phyloP scores from a whole-genome alignment of 2,888 invertebrate species.

The Abrostola tripartita region DNA sequence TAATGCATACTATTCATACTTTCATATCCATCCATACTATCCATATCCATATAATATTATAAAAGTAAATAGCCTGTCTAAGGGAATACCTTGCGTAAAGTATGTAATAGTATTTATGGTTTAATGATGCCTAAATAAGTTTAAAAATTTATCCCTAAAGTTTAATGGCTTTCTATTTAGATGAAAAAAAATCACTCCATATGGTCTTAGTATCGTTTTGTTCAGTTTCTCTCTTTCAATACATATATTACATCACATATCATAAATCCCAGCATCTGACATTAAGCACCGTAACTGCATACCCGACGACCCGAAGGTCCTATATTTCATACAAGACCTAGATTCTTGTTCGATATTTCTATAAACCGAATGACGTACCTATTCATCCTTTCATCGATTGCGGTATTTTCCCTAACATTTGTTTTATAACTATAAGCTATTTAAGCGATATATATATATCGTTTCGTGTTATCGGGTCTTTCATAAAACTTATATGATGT shows the following conservation, averaged over 20 bases:
- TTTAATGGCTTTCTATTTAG: neutral
- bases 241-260: conserved; percentile 5
- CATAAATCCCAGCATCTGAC: conserved; percentile 12
- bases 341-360: conserved; percentile 2
- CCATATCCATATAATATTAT: no score
- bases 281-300: conserved; percentile 10
- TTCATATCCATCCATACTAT: no score
- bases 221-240: neutral
- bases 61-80: no score
- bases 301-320: conserved; percentile 14
- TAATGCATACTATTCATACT: no score
- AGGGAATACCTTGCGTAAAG: no score
- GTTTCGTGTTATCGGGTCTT: conserved; percentile 11
- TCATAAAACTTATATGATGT: conserved; percentile 25
- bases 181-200: no score
- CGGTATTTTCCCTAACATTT: conserved; percentile 8
- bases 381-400: no score
- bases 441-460: conserved; percentile 13
- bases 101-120: no score
- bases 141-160: no score
- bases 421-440: conserved; percentile 9
- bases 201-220: neutral
- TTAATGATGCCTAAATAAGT: no score
- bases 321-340: conserved; percentile 7
- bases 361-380: neutral